phyloP scores from a whole-genome alignment of 2,113 vertebrate genomes.

The Apodemus sylvaticus region DNA sequence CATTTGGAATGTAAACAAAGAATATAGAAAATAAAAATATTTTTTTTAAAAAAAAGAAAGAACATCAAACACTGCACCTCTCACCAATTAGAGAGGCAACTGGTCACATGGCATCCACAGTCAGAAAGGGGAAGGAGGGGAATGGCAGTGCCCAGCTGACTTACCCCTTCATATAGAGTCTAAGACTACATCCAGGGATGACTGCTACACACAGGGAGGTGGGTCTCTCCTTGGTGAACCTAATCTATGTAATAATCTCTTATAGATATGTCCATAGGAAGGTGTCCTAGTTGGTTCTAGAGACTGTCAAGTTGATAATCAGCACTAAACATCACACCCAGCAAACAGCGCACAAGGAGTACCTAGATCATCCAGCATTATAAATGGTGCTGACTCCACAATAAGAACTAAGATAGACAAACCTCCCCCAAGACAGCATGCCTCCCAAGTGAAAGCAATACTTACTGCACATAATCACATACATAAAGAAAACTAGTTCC shows the following conservation, averaged over 20 bases:
- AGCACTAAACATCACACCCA: background rate
- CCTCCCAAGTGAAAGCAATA: background rate
- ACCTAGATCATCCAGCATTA: background rate
- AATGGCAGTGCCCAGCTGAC: background rate
- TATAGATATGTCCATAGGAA: background rate
- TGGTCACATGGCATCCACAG: background rate
- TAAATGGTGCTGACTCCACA: background rate
- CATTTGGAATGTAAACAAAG: no score
- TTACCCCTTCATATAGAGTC: background rate
- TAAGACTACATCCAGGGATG: background rate
- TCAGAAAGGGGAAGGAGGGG: background rate
- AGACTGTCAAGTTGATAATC: background rate
- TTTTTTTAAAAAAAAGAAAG: no score
- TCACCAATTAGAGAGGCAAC: fast-evolving
- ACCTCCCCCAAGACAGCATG: background rate
- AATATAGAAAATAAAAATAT: no score
- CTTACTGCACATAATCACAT: background rate
- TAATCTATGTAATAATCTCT: background rate
- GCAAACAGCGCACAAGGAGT: background rate
- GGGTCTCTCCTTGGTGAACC: background rate
- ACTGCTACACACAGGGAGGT: background rate
- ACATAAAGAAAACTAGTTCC: background rate
- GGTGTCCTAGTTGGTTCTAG: background rate
- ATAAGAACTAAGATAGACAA: background rate
- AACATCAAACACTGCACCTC: background rate